Conservation (phyloP, 2,113 vertebrate genomes). For the Nibea albiflora region DNA sequence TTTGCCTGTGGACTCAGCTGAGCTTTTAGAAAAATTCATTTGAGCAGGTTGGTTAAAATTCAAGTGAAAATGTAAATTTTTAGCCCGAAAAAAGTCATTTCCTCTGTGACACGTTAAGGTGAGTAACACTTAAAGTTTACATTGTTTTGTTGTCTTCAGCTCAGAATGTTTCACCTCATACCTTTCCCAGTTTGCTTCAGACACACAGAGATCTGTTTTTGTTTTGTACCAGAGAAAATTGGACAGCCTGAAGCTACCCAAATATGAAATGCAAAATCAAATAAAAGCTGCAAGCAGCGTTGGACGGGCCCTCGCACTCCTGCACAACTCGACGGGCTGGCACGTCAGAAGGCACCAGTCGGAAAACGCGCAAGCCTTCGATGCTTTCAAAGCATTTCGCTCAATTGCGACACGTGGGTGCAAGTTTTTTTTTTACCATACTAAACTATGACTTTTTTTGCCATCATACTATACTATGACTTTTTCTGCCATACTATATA, state of each 20-base stretch:
- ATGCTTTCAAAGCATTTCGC: too few relatives aligned
- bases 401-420: too few relatives aligned
- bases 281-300: too few relatives aligned
- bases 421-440: too few relatives aligned
- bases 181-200: slow-evolving; percentile 21
- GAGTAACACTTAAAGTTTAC: neutral
- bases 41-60: neutral
- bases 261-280: slow-evolving; percentile 65
- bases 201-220: slow-evolving; percentile 39
- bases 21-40: neutral
- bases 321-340: too few relatives aligned
- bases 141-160: neutral
- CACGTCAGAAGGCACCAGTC: too few relatives aligned
- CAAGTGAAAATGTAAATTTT: neutral
- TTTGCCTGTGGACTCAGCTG: neutral
- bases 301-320: too few relatives aligned
- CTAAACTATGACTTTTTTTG: too few relatives aligned
- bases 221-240: slow-evolving; percentile 53
- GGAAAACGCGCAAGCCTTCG: too few relatives aligned
- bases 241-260: slow-evolving; percentile 52
- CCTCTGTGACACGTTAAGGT: slow-evolving; percentile 4
- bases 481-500: too few relatives aligned
- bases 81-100: neutral
- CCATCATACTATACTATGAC: too few relatives aligned
- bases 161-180: neutral